Evolutionary conservation across 2,113 vertebrate genomes (phyloP), one percentile per base, ranked within the genome.

Genomic region (Pomatostomus ruficeps): DNA sequence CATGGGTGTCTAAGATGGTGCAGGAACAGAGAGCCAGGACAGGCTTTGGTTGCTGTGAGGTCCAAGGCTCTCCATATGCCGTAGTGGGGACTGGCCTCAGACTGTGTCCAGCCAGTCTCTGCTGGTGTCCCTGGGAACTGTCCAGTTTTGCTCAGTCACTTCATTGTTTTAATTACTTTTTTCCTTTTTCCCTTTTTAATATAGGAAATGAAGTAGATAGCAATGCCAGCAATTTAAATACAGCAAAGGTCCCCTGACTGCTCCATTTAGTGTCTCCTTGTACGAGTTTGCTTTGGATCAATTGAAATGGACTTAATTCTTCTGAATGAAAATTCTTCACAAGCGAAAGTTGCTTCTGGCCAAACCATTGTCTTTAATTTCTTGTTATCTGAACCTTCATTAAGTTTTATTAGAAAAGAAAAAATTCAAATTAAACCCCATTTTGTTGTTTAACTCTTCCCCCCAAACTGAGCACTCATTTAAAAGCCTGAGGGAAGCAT

Each of bases 31-130:
- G 33, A 68, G 7, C 5, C 4, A 38, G 35, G 73, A 55, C 52
- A 54, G 51, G 35, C 14, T 73, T 58, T 31, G 43, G 13, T 17
- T 52, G 40, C 22, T 55, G 9, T 55, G 31, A 11, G 8, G 8
- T 74, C 24, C 17, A 29, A 38, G 36, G 3, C 6, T 52, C 12
- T 74, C 9, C 1, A 1, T 3, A 6, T 1, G 0, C 33, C 65
- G 19, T 4, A 5, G 11, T 0, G 0, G 28, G 6, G 48, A 23
- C 42, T 16, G 7, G 24, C 33, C 16, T 84, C 14, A 15, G 38
- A 6, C 24, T 63, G 17, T 54, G 49, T 73, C 45, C 10, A 26
- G 0, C 19, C 24, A 25, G 24, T 48, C 14, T 80, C 28, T 74
- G 22, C 35, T 88, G 33, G 23, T 45, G 16, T 85, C 6, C 20